These are phyloP conservation scores for Gonocerus acuteangulatus DNA, from an alignment of 2,888 invertebrate species.

Conservation along the genomic window DNA sequence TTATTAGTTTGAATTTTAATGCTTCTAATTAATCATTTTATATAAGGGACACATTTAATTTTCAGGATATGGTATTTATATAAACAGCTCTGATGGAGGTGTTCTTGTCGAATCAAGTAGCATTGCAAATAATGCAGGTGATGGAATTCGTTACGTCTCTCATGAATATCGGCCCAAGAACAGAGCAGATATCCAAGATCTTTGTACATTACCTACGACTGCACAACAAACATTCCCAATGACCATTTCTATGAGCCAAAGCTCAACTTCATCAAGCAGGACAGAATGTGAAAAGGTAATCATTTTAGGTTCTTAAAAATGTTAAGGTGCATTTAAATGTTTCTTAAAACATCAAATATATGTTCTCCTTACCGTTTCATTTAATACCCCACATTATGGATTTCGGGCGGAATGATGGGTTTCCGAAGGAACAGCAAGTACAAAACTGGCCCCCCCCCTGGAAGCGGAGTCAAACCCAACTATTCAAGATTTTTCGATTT, in stretches of 20 bases:
- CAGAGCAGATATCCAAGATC: slow-evolving; percentile 68
- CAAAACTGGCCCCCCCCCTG: no score
- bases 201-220: slow-evolving; percentile 76
- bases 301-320: no score
- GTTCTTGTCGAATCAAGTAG: slow-evolving; percentile 68
- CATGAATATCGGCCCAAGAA: slow-evolving; percentile 72
- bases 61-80: slow-evolving; percentile 77
- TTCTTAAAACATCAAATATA: no score
- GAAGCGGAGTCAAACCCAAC: no score
- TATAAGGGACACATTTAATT: slow-evolving; percentile 30
- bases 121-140: slow-evolving; percentile 77
- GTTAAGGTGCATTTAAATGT: no score
- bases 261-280: slow-evolving; percentile 58
- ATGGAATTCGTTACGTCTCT: slow-evolving; percentile 80
- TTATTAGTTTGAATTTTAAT: no score
- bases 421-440: no score
- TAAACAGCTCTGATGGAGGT: slow-evolving; percentile 80
- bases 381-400: no score
- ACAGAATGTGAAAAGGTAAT: slow-evolving; percentile 62
- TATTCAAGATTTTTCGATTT: no score
- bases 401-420: no score
- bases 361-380: no score
- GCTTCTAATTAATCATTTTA: no score
- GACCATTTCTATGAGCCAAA: slow-evolving; percentile 72
- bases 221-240: slow-evolving; percentile 82